phyloP scores from a whole-genome alignment of 1,140 invertebrate species.

The Neoseiulus cucumeris region DNA sequence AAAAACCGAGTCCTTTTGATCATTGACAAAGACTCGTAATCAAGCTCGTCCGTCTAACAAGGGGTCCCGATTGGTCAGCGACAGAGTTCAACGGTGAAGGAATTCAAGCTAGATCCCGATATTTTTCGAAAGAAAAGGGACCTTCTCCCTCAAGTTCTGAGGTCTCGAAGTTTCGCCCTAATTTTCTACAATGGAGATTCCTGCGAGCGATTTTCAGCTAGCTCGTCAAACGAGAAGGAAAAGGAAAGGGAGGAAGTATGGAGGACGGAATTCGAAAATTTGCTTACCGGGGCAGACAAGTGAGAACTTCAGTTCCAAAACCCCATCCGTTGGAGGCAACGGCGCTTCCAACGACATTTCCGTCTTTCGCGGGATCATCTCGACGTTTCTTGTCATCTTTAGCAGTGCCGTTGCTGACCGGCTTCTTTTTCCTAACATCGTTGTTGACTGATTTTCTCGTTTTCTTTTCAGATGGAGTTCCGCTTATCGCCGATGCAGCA shows the following conservation, averaged over 20 bases:
- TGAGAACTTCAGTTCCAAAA: neutral
- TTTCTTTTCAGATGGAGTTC: neutral
- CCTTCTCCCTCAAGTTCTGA: too few species aligned
- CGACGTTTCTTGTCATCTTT: neutral
- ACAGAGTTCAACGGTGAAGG: too few species aligned
- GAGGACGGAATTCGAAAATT: neutral
- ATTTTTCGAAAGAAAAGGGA: too few species aligned
- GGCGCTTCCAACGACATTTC: neutral
- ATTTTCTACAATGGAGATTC: too few species aligned
- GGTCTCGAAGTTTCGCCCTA: too few species aligned
- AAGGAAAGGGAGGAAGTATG: neutral
- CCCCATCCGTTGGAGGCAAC: constrained; percentile 5
- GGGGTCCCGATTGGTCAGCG: too few species aligned
- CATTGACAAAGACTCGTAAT: too few species aligned
- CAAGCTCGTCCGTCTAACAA: too few species aligned
- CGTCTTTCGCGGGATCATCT: neutral
- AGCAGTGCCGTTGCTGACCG: neutral
- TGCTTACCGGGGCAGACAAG: constrained; percentile 5
- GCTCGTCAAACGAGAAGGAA: too few species aligned
- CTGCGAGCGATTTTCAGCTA: too few species aligned
- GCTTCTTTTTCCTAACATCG: neutral
- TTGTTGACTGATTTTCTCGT: neutral
- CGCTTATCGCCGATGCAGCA: neutral
- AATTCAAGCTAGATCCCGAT: too few species aligned
- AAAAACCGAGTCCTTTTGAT: too few species aligned